Conservation (phyloP, 2,797 vertebrate genomes). For the Enteromius trimaculatus region DNA sequence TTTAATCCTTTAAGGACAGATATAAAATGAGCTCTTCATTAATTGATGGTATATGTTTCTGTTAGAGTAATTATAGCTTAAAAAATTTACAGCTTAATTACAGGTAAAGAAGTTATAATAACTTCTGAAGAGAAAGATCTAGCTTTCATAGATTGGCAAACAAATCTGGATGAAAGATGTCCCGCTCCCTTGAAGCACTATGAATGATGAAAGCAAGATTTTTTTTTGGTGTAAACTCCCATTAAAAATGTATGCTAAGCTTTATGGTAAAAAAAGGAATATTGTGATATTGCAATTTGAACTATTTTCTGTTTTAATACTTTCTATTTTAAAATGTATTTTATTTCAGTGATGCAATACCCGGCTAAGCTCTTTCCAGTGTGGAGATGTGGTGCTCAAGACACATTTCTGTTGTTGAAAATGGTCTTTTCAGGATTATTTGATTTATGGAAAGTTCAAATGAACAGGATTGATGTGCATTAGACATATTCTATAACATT, state of each 20-base stretch:
- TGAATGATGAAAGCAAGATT: background rate
- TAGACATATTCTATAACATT: background rate
- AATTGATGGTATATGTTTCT: background rate
- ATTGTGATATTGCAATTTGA: background rate
- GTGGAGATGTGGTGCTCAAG: background rate
- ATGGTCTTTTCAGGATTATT: background rate
- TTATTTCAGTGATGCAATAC: background rate
- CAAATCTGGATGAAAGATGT: background rate
- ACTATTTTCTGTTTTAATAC: background rate
- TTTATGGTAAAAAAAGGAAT: background rate
- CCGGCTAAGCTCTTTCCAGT: background rate
- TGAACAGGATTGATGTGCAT: background rate
- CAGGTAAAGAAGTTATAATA: background rate
- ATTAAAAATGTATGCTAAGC: background rate
- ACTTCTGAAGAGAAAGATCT: background rate
- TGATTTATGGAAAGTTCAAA: background rate
- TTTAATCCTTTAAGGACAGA: background rate
- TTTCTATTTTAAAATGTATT: background rate
- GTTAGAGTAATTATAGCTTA: background rate
- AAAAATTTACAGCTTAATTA: background rate
- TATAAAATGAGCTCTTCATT: background rate
- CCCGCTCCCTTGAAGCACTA: background rate
- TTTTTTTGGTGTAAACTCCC: background rate
- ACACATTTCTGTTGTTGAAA: too few relatives aligned
- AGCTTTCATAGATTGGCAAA: background rate